Conservation (phyloP, 2,888 invertebrate genomes). For the Patella ulyssiponensis region DNA sequence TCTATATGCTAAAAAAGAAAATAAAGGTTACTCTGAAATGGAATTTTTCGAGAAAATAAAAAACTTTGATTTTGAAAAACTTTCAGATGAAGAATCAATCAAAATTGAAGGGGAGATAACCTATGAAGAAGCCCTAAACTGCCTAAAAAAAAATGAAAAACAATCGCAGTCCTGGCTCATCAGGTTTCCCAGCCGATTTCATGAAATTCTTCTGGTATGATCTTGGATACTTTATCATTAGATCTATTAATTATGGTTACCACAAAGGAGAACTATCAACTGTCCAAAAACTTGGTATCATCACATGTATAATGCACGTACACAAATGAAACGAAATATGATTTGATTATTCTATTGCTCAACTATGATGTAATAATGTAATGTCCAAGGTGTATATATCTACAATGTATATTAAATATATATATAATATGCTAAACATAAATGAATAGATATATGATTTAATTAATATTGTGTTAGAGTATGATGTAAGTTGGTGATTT, state of each 20-base stretch:
- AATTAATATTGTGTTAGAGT: no score
- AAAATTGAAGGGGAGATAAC: neutral
- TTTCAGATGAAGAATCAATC: neutral
- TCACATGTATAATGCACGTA: conserved; percentile 35
- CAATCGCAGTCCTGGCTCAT: conserved; percentile 24
- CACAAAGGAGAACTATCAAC: conserved; percentile 19
- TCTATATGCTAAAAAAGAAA: conserved; percentile 1
- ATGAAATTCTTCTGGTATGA: conserved; percentile 28
- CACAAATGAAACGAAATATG: no score
- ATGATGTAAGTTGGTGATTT: no score
- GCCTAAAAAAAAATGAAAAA: conserved; percentile 6
- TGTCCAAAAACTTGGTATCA: conserved; percentile 33
- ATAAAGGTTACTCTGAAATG: neutral
- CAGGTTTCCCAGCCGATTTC: conserved; percentile 31
- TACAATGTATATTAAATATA: no score
- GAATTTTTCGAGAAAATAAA: neutral
- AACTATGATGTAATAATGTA: no score
- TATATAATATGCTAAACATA: no score
- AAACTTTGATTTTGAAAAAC: neutral
- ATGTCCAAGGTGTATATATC: no score
- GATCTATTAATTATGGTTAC: conserved; percentile 21
- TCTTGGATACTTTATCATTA: conserved; percentile 19
- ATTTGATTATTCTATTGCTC: no score
- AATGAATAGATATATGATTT: no score
- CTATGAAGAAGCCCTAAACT: neutral